A percentile compares a stretch with the other conserved stretches of the same genome.
These are phyloP conservation scores for Cydia pomonella DNA, from an alignment of 1,140 invertebrate species.

Conservation along the genomic window DNA sequence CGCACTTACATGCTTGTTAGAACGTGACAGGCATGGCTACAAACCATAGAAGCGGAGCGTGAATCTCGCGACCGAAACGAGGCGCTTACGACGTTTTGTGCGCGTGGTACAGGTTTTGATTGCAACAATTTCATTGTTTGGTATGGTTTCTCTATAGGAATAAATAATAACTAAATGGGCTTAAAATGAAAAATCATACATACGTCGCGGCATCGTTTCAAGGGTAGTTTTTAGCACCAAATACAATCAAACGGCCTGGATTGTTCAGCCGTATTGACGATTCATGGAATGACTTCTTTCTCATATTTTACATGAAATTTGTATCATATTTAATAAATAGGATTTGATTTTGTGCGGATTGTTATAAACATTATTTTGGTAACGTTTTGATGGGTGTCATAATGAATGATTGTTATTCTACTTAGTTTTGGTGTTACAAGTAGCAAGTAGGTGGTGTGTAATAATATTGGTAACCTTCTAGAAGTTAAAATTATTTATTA, in stretches of 20 bases:
- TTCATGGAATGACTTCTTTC: not conserved
- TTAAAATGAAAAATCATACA: not conserved
- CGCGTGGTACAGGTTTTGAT: too few species aligned
- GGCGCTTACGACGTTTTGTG: too few species aligned
- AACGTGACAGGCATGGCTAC: too few species aligned
- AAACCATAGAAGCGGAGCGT: too few species aligned
- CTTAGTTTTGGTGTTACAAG: not conserved
- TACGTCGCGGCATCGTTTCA: not conserved
- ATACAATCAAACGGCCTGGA: not conserved
- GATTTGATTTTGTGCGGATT: not conserved
- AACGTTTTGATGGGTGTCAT: not conserved
- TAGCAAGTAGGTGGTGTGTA: not conserved
- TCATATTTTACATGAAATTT: slow-evolving; percentile 1
- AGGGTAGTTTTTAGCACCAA: not conserved
- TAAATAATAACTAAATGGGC: too few species aligned
- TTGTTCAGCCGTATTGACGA: not conserved
- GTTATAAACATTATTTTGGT: not conserved
- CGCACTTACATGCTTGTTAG: too few species aligned
- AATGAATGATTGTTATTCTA: not conserved
- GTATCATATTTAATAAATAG: not conserved
- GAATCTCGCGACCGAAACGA: too few species aligned
- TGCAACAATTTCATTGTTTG: too few species aligned
- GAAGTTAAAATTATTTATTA: too few species aligned
- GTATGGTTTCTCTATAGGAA: too few species aligned
- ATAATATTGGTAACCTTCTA: too few species aligned